Evolutionary conservation across 2,113 vertebrate genomes (phyloP).

Genomic region (Nyctibius bracteatus): DNA sequence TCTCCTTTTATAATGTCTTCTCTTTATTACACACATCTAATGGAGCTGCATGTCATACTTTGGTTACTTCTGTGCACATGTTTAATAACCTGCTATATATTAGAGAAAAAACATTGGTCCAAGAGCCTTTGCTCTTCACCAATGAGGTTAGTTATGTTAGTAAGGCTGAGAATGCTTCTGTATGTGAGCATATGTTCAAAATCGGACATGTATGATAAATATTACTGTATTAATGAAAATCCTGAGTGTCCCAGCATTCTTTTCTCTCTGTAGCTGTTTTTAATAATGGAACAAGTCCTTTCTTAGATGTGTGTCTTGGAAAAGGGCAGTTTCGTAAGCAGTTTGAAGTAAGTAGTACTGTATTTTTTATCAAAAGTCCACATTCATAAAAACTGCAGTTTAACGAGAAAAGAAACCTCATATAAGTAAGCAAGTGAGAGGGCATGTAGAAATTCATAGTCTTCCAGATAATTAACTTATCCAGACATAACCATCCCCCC

Average conservation of each 20-base stretch:
- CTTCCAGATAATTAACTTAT: background rate
- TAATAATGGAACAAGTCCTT: background rate
- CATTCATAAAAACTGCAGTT: background rate
- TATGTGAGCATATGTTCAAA: background rate
- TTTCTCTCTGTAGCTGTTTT: background rate
- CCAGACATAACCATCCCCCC: background rate
- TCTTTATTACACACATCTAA: background rate
- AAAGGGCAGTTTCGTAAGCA: background rate
- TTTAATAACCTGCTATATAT: background rate
- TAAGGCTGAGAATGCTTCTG: background rate
- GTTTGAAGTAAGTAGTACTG: background rate
- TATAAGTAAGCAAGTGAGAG: background rate
- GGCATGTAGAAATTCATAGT: background rate
- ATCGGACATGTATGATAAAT: background rate
- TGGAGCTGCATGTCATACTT: background rate
- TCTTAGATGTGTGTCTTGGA: background rate
- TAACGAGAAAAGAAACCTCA: background rate
- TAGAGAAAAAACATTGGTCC: background rate
- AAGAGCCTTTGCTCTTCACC: background rate
- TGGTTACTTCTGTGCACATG: background rate
- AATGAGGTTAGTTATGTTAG: background rate
- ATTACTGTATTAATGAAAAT: background rate
- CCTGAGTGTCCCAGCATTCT: background rate
- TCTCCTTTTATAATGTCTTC: background rate
- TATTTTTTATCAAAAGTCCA: background rate